Evolutionary conservation across 2,888 invertebrate genomes (phyloP).

Genomic region (Carabus problematicus): DNA sequence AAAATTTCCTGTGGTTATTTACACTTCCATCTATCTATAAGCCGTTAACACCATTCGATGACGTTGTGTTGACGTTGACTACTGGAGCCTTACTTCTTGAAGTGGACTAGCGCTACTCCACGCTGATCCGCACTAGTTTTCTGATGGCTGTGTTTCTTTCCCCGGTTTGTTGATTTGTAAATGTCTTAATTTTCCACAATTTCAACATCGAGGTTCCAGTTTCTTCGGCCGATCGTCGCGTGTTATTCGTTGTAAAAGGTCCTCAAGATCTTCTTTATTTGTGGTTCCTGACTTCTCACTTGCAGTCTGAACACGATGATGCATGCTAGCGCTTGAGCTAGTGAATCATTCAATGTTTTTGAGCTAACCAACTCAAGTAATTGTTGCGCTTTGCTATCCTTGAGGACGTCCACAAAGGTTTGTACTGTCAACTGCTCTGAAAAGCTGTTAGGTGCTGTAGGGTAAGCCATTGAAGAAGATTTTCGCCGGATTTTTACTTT

Average conservation of each 20-base stretch:
- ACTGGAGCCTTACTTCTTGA: neutral
- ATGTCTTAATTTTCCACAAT: neutral
- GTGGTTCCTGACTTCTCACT: neutral
- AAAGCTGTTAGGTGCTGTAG: neutral
- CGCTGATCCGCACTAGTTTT: neutral
- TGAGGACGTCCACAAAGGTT: no score
- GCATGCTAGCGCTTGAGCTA: no score
- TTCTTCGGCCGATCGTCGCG: neutral
- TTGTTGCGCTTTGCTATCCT: no score
- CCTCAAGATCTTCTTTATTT: no score
- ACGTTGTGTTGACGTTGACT: neutral
- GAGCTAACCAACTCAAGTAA: no score
- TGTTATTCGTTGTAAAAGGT: neutral
- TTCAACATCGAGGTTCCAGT: neutral
- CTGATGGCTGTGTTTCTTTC: neutral
- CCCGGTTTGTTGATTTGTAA: neutral
- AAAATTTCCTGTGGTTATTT: no score
- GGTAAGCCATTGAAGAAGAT: neutral
- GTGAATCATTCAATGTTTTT: no score
- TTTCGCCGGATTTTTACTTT: neutral
- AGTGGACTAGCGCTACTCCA: neutral
- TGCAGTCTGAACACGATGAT: neutral
- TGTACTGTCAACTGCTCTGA: neutral
- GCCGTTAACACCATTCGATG: neutral
- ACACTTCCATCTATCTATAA: no score